Conservation (phyloP, 2,888 invertebrate genomes). For the Cerceris ruficornis region DNA sequence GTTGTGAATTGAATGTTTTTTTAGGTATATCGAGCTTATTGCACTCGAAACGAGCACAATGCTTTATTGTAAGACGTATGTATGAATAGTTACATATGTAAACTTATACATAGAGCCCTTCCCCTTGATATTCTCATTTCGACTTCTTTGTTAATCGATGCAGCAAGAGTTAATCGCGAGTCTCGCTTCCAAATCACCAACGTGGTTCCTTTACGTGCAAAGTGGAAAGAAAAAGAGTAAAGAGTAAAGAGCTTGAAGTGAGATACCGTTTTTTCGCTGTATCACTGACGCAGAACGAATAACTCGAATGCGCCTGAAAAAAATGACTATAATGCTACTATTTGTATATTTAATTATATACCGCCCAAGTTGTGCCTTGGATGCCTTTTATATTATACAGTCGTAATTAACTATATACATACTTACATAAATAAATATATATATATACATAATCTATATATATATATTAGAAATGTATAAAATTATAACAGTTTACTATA, state of each 20-base stretch:
- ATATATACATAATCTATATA: constrained; percentile 4
- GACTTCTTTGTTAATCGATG: constrained; percentile 47
- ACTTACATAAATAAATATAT: constrained; percentile 8
- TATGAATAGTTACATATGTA: constrained; percentile 59
- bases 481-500: background rate
- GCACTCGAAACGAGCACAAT: constrained; percentile 54
- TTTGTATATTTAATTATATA: constrained; percentile 34
- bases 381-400: constrained; percentile 53
- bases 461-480: constrained; percentile 4
- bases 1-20: constrained; percentile 36
- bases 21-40: constrained; percentile 53
- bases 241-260: constrained; percentile 13
- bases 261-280: constrained; percentile 7
- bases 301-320: background rate
- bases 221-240: background rate
- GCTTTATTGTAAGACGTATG: constrained; percentile 61
- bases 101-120: constrained; percentile 54
- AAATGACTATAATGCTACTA: constrained; percentile 17
- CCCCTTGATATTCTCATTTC: constrained; percentile 48
- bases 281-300: constrained; percentile 1
- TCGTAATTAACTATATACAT: constrained; percentile 25
- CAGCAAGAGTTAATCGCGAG: constrained; percentile 34
- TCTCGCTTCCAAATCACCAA: constrained; percentile 56
- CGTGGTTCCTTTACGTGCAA: constrained; percentile 16
- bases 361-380: constrained; percentile 64